Conservation (phyloP, 1,140 invertebrate genomes). For the Drosophila novamexicana region DNA sequence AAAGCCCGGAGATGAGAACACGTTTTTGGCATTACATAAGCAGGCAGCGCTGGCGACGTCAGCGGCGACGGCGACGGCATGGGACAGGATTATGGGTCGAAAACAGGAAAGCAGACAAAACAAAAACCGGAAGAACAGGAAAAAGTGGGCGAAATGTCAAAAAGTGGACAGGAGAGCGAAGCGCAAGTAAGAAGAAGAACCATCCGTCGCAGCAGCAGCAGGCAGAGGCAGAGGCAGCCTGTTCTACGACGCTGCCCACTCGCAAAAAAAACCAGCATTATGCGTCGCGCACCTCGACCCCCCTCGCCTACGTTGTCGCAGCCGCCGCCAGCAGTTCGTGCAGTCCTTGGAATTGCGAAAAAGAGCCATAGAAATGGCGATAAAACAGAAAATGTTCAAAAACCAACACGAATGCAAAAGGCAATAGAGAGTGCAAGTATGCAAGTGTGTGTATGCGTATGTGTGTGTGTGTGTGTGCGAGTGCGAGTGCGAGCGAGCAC, state of each 20-base stretch:
- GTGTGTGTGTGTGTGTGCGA: neutral
- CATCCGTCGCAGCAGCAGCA: slow-evolving; percentile 6
- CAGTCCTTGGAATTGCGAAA: slow-evolving; percentile 18
- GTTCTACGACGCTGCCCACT: slow-evolving; percentile 57
- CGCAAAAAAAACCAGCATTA: slow-evolving; percentile 27
- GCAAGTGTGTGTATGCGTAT: slow-evolving; percentile 21
- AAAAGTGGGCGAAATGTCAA: slow-evolving; percentile 83
- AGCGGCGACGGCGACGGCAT: slow-evolving; percentile 19
- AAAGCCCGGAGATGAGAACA: slow-evolving; percentile 70
- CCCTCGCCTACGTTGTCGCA: slow-evolving; percentile 3
- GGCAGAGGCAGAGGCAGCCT: slow-evolving; percentile 23
- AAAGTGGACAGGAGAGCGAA: slow-evolving; percentile 64
- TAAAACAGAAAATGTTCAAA: slow-evolving; percentile 49
- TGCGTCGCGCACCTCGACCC: slow-evolving; percentile 9
- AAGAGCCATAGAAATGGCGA: slow-evolving; percentile 45
- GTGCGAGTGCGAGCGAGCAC: neutral
- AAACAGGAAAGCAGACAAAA: slow-evolving; percentile 80
- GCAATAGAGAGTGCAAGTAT: slow-evolving; percentile 63
- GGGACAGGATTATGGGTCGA: slow-evolving; percentile 75
- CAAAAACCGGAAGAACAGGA: slow-evolving; percentile 83
- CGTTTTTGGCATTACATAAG: slow-evolving; percentile 76
- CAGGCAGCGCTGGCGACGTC: slow-evolving; percentile 2
- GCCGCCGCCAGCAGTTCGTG: slow-evolving; percentile 3
- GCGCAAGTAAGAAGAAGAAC: slow-evolving; percentile 19
- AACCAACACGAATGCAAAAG: slow-evolving; percentile 45